A percentile compares a stretch with the other conserved stretches of the same genome.
phyloP scores from a whole-genome alignment of 2,888 invertebrate species.

The Trachelus tabidus region DNA sequence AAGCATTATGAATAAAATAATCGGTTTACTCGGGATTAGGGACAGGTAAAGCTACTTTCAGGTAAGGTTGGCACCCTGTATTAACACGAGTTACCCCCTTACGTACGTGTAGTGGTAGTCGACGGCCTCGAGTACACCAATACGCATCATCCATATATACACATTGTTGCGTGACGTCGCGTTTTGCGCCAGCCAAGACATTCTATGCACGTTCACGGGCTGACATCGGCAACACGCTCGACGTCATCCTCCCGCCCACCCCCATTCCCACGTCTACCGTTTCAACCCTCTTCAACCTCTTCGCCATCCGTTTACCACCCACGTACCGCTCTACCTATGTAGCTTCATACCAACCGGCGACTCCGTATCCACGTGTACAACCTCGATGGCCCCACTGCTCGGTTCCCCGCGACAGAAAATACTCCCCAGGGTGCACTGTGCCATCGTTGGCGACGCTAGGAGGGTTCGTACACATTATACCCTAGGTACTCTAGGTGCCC shows the following conservation, averaged over 20 bases:
- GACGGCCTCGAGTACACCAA: neutral
- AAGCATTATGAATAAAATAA: slow-evolving; percentile 57
- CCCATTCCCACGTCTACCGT: neutral
- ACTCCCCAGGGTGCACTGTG: slow-evolving; percentile 16
- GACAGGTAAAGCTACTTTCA: neutral
- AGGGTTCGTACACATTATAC: slow-evolving; percentile 4
- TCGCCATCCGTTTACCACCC: neutral
- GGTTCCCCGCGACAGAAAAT: neutral
- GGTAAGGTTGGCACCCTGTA: neutral
- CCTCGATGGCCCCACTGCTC: neutral
- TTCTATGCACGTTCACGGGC: slow-evolving; percentile 41
- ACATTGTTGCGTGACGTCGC: slow-evolving; percentile 40
- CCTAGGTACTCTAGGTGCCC: slow-evolving; percentile 4
- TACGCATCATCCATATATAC: neutral
- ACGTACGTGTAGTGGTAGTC: slow-evolving; percentile 44
- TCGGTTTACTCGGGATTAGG: slow-evolving; percentile 40
- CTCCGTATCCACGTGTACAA: neutral
- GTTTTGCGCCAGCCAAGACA: slow-evolving; percentile 44
- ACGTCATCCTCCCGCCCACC: neutral
- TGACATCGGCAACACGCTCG: slow-evolving; percentile 12
- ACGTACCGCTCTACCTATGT: neutral
- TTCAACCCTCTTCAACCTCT: neutral
- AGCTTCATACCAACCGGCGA: neutral
- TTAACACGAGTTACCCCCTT: slow-evolving; percentile 28
- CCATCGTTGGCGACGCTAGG: neutral